Conservation (phyloP, 2,888 invertebrate genomes). For the Brachypalpus laphriformis region DNA sequence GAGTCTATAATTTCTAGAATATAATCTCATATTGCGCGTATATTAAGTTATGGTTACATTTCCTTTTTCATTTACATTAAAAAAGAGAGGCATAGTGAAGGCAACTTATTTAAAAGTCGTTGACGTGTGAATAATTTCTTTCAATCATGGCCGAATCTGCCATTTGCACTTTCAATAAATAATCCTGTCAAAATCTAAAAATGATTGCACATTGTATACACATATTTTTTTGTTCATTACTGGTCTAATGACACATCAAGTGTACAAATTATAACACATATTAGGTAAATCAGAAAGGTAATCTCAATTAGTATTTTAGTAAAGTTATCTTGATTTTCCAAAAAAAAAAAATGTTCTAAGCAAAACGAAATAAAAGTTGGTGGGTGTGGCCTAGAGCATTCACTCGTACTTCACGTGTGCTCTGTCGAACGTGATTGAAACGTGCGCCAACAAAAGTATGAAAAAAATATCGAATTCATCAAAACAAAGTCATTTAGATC, state of each 20-base stretch:
- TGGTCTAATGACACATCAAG: background rate
- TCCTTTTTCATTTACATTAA: too few species aligned
- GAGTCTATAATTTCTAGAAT: too few species aligned
- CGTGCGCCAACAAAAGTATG: background rate
- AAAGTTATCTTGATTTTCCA: conserved; percentile 3
- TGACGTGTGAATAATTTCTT: too few species aligned
- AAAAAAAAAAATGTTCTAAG: background rate
- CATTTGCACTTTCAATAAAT: too few species aligned
- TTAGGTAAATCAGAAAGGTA: background rate
- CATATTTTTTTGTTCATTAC: too few species aligned
- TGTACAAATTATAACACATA: background rate
- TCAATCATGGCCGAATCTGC: too few species aligned
- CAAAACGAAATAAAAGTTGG: background rate
- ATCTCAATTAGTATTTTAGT: background rate
- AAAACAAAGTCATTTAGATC: conserved; percentile 1
- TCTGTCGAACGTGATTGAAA: conserved; percentile 30
- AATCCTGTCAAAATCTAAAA: too few species aligned
- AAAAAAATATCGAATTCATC: background rate
- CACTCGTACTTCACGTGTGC: conserved; percentile 9
- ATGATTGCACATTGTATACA: too few species aligned
- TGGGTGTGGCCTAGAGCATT: background rate
- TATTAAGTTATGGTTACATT: too few species aligned
- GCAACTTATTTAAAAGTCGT: too few species aligned
- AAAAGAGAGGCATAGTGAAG: too few species aligned
- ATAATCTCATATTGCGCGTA: too few species aligned